These are phyloP conservation scores for Melanargia galathea DNA, from an alignment of 2,888 invertebrate genomes.

Conservation along the genomic window DNA sequence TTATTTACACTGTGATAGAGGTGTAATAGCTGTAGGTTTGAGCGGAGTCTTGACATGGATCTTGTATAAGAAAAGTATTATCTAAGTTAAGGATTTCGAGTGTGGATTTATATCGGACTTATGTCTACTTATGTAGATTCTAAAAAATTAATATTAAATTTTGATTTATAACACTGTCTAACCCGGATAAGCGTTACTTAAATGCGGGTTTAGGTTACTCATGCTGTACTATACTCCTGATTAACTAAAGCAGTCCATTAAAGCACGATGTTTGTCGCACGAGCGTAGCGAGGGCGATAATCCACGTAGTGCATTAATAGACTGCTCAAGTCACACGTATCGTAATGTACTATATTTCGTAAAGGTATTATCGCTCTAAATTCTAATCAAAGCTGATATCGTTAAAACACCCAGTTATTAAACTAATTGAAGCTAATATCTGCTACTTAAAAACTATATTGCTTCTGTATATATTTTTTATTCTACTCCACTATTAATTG, in stretches of 20 bases:
- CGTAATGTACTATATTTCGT: too few relatives aligned
- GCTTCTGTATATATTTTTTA: not conserved
- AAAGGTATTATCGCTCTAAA: not conserved
- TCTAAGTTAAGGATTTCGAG: slow-evolving; percentile 30
- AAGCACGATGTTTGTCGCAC: too few relatives aligned
- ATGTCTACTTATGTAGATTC: slow-evolving; percentile 13
- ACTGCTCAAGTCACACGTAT: too few relatives aligned
- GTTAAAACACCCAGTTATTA: slow-evolving; percentile 7
- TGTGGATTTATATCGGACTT: slow-evolving; percentile 21
- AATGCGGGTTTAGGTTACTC: too few relatives aligned
- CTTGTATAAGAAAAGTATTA: slow-evolving; percentile 44
- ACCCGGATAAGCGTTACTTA: too few relatives aligned
- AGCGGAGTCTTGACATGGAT: slow-evolving; percentile 72
- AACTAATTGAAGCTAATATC: not conserved
- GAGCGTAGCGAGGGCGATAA: too few relatives aligned
- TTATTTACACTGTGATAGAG: slow-evolving; percentile 81
- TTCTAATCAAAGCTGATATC: too few relatives aligned
- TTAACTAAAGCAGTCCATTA: too few relatives aligned
- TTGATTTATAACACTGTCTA: too few relatives aligned
- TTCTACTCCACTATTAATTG: not conserved
- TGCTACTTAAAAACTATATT: not conserved
- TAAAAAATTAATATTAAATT: slow-evolving; percentile 2
- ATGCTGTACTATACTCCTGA: too few relatives aligned
- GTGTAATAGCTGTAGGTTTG: slow-evolving; percentile 71
- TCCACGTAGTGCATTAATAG: too few relatives aligned